These are phyloP conservation scores for Kryptopterus vitreolus DNA, from an alignment of 2,797 vertebrate genomes.

Conservation along the genomic window DNA sequence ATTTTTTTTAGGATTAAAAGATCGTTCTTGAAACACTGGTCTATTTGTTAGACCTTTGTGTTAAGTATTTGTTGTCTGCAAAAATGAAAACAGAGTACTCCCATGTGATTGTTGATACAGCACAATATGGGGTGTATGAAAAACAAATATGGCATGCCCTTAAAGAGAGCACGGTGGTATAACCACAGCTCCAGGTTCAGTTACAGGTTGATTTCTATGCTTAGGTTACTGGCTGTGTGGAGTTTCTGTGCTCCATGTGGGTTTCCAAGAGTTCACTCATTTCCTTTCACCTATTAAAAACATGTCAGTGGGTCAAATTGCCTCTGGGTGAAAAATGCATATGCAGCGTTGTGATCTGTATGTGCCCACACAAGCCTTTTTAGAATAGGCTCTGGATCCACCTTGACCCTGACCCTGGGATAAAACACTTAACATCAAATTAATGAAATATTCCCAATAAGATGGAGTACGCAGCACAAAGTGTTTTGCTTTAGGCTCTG, in stretches of 20 bases:
- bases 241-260: background rate
- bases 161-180: background rate
- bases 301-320: background rate
- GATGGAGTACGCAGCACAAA: slow-evolving; percentile 66
- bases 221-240: background rate
- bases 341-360: background rate
- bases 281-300: background rate
- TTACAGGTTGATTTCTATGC: background rate
- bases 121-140: slow-evolving; percentile 41
- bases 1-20: slow-evolving; percentile 38
- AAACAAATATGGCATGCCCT: slow-evolving; percentile 52
- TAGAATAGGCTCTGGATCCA: background rate
- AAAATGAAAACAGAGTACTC: background rate
- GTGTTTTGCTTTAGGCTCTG: slow-evolving; percentile 59
- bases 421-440: background rate
- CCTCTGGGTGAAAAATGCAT: background rate
- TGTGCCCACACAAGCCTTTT: background rate
- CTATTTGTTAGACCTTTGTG: slow-evolving; percentile 41
- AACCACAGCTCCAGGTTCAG: background rate
- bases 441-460: slow-evolving; percentile 55
- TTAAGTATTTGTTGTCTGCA: background rate
- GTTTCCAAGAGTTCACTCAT: background rate
- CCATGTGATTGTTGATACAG: background rate
- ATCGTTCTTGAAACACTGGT: slow-evolving; percentile 19
- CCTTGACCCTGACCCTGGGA: background rate